These are phyloP conservation scores for Muscina levida DNA, from an alignment of 2,888 invertebrate genomes.

Conservation along the genomic window DNA sequence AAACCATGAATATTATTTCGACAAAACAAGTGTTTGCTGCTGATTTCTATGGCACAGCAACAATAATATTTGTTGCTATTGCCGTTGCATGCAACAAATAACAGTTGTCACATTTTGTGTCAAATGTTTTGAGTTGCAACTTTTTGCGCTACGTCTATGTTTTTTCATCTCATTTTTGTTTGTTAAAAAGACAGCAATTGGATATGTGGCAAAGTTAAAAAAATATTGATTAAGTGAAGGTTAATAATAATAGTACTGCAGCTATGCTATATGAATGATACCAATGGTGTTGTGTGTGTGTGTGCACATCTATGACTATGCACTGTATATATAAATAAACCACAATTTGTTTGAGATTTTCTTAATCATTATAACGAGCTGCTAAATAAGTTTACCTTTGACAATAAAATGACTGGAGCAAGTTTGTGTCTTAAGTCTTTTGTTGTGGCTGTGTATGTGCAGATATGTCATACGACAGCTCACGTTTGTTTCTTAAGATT, in stretches of 20 bases:
- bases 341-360: constrained; percentile 25
- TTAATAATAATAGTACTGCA: constrained; percentile 35
- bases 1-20: no score
- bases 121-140: constrained; percentile 45
- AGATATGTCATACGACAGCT: background rate
- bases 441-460: constrained; percentile 19
- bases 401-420: background rate
- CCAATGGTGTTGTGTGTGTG: no score
- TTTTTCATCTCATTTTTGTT: background rate
- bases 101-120: constrained; percentile 60
- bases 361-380: background rate
- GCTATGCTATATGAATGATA: no score
- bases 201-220: constrained; percentile 9
- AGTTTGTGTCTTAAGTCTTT: constrained; percentile 56
- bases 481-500: constrained; percentile 48
- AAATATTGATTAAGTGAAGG: constrained; percentile 63
- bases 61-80: constrained; percentile 23
- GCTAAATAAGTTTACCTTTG: background rate
- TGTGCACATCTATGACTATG: no score
- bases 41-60: constrained; percentile 15
- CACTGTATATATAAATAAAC: background rate
- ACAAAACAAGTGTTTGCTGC: constrained; percentile 14
- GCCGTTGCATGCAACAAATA: constrained; percentile 43
- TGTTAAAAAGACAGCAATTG: constrained; percentile 27
- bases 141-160: no score